These are phyloP conservation scores for Phalacrocorax carbo DNA, from an alignment of 2,113 vertebrate species.

Conservation along the genomic window DNA sequence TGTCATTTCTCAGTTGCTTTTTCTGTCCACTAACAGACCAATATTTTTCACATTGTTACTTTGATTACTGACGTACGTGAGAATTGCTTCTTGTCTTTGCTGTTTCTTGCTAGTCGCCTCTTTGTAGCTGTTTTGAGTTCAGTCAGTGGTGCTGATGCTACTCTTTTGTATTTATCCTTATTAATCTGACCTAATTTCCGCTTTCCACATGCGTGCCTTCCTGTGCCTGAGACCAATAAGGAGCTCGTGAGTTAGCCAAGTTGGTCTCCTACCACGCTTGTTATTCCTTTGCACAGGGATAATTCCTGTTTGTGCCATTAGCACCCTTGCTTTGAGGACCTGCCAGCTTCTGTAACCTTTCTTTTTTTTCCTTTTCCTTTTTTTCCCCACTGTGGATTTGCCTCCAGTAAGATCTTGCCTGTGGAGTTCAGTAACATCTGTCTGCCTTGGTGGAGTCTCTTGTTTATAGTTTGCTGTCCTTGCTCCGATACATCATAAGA, in stretches of 20 bases:
- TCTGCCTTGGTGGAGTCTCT: neutral
- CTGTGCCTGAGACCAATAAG: accelerated
- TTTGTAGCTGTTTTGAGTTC: neutral
- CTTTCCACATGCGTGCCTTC: neutral
- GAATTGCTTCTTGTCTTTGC: neutral
- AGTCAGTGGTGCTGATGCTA: neutral
- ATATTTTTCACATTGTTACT: accelerated
- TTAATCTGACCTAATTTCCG: conserved; percentile 6
- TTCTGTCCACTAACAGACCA: neutral
- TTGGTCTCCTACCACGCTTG: neutral
- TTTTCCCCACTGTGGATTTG: neutral
- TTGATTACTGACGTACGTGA: neutral
- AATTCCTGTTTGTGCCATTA: neutral
- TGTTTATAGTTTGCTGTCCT: neutral
- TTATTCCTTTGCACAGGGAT: neutral
- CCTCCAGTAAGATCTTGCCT: neutral
- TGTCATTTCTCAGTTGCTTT: neutral
- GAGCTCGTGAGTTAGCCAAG: neutral
- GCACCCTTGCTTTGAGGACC: neutral
- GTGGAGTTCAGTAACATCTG: accelerated
- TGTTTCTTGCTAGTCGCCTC: neutral
- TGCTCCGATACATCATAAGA: accelerated
- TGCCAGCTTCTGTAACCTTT: neutral
- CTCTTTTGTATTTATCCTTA: neutral
- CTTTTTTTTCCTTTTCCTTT: too few species aligned